Conservation (phyloP, 2,888 invertebrate species). For the Sesamia inferens region DNA sequence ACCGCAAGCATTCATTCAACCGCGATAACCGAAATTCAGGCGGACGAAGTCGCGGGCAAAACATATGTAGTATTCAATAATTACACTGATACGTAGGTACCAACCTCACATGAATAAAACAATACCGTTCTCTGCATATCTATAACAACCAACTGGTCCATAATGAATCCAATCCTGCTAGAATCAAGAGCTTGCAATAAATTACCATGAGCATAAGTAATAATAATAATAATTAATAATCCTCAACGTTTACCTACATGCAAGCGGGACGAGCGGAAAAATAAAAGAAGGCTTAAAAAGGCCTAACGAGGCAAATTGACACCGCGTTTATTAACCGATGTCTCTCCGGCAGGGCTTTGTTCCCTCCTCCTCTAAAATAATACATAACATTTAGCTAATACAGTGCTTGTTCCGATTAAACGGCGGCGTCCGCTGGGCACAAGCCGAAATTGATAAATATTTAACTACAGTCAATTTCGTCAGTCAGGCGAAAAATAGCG, state of each 20-base stretch:
- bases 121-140: not conserved
- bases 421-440: conserved; percentile 27
- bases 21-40: too few species aligned
- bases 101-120: not conserved
- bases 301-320: conserved; percentile 67
- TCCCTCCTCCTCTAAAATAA: conserved; percentile 47
- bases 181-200: conserved; percentile 19
- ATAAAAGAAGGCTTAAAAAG: conserved; percentile 58
- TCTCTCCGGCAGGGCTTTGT: conserved; percentile 44
- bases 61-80: not conserved
- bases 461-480: conserved; percentile 18
- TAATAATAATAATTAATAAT: too few species aligned
- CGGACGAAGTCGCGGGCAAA: too few species aligned
- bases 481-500: conserved; percentile 22
- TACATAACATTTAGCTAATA: conserved; percentile 59
- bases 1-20: too few species aligned
- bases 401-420: conserved; percentile 39
- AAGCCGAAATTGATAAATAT: conserved; percentile 40
- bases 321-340: conserved; percentile 70
- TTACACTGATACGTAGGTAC: not conserved
- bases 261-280: conserved; percentile 49
- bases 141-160: not conserved
- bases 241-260: conserved; percentile 57
- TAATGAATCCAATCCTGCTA: conserved; percentile 22
- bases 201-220: conserved; percentile 38